phyloP scores from a whole-genome alignment of 2,113 vertebrate genomes.

The Syngnathus typhle region DNA sequence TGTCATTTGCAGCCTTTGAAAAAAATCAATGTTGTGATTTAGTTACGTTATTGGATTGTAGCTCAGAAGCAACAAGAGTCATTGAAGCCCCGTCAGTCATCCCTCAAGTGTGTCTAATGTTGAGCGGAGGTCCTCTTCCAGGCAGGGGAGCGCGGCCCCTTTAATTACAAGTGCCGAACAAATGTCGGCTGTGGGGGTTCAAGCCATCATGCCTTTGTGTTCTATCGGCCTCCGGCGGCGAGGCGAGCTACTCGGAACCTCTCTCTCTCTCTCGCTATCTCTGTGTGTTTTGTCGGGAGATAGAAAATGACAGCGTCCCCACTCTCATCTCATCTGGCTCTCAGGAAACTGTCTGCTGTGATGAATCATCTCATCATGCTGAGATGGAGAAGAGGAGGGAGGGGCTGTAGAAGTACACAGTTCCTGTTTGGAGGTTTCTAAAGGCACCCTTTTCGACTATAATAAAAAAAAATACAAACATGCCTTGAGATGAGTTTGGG shows the following conservation, averaged over 20 bases:
- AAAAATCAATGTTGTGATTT: not conserved
- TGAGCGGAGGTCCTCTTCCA: not conserved
- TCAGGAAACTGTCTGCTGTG: slow-evolving; percentile 56
- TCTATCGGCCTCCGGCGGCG: slow-evolving; percentile 22
- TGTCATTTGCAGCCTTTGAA: no score
- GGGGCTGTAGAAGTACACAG: not conserved
- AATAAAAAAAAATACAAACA: not conserved
- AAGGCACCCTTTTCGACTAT: not conserved
- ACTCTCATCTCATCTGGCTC: slow-evolving; percentile 55
- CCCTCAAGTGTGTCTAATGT: not conserved
- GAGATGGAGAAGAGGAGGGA: not conserved
- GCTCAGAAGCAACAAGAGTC: not conserved
- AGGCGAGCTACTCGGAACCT: slow-evolving; percentile 38
- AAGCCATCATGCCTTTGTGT: not conserved
- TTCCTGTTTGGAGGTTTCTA: not conserved
- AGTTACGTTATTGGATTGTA: not conserved
- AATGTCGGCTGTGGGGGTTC: slow-evolving; percentile 28
- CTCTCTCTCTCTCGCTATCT: not conserved
- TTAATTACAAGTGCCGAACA: slow-evolving; percentile 35
- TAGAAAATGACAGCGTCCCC: slow-evolving; percentile 51
- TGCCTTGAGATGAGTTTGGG: not conserved
- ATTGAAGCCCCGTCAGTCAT: not conserved
- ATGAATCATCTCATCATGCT: slow-evolving; percentile 61
- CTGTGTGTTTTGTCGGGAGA: slow-evolving; percentile 51
- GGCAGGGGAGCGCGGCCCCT: not conserved